Evolutionary conservation across 1,140 invertebrate genomes (phyloP).

Genomic region (Plutomurus gul): DNA sequence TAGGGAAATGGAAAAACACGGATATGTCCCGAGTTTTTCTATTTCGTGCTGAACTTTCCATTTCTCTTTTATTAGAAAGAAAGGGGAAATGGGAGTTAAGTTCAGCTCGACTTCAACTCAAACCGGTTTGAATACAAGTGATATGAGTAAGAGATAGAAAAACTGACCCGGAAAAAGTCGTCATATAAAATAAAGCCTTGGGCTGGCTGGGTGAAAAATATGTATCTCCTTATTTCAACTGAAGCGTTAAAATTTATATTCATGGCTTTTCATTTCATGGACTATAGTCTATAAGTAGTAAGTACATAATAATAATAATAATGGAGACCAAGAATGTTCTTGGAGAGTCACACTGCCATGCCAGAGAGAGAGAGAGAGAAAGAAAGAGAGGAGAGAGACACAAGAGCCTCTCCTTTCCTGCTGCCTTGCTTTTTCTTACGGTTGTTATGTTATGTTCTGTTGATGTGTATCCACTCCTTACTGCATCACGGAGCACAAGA

Average conservation of each 20-base stretch:
- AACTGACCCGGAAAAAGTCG: constrained; percentile 28
- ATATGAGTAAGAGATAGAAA: constrained; percentile 17
- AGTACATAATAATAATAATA: constrained; percentile 29
- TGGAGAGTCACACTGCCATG: neutral
- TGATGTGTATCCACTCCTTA: neutral
- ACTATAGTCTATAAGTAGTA: constrained; percentile 18
- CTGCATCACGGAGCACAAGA: neutral
- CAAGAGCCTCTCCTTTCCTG: neutral
- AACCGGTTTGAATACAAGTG: constrained; percentile 3
- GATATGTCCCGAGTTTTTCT: neutral
- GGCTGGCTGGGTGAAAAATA: constrained; percentile 22
- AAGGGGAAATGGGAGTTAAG: constrained; percentile 24
- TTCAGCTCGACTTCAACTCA: too few species aligned
- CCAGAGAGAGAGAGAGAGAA: neutral
- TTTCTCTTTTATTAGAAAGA: constrained; percentile 22
- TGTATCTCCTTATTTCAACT: constrained; percentile 26
- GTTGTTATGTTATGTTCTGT: constrained; percentile 18
- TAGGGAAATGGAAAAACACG: neutral
- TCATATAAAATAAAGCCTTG: constrained; percentile 30
- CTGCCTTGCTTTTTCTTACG: neutral
- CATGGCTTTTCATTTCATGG: constrained; percentile 26
- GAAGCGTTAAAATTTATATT: constrained; percentile 30
- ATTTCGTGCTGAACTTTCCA: constrained; percentile 1
- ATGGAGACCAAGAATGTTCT: constrained; percentile 13
- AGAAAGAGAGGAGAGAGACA: neutral